Conservation (phyloP, 2,113 vertebrate species). For the Choloepus hoffmanni region DNA sequence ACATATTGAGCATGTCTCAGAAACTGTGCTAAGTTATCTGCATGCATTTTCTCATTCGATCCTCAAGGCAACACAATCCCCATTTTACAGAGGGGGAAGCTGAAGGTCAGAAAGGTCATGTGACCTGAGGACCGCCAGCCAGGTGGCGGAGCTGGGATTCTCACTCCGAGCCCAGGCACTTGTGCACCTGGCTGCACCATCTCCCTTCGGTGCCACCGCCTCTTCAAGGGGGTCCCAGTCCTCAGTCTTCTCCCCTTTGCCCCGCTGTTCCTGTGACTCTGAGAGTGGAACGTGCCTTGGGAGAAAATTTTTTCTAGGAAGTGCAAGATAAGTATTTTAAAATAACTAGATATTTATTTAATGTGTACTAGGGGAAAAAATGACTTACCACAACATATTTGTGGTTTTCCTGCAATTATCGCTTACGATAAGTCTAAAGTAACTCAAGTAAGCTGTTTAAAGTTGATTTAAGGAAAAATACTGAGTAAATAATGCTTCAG, state of each 20-base stretch:
- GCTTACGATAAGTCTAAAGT: constrained; percentile 59
- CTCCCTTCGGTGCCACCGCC: not conserved
- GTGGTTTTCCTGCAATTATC: constrained; percentile 70
- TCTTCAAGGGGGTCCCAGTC: not conserved
- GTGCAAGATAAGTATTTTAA: constrained; percentile 40
- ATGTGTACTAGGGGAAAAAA: not conserved
- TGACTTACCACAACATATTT: constrained; percentile 37
- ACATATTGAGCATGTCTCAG: not conserved
- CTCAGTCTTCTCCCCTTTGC: not conserved
- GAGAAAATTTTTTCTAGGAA: constrained; percentile 15
- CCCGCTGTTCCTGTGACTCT: not conserved
- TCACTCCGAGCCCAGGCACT: not conserved
- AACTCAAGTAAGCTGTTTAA: constrained; percentile 57
- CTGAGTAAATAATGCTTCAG: constrained; percentile 50
- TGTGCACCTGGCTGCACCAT: accelerated
- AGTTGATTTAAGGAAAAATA: constrained; percentile 57
- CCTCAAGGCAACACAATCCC: not conserved
- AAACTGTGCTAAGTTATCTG: not conserved
- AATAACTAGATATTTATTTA: constrained; percentile 67
- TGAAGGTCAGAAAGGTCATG: not conserved
- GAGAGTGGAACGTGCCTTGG: not conserved
- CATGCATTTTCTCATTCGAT: not conserved
- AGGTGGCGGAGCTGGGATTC: not conserved
- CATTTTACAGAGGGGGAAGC: not conserved
- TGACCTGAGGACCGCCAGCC: not conserved